Evolutionary conservation across 2,888 invertebrate species (phyloP), one percentile per base, ranked within the genome.

Genomic region (Coelogynopora nodosa): DNA sequence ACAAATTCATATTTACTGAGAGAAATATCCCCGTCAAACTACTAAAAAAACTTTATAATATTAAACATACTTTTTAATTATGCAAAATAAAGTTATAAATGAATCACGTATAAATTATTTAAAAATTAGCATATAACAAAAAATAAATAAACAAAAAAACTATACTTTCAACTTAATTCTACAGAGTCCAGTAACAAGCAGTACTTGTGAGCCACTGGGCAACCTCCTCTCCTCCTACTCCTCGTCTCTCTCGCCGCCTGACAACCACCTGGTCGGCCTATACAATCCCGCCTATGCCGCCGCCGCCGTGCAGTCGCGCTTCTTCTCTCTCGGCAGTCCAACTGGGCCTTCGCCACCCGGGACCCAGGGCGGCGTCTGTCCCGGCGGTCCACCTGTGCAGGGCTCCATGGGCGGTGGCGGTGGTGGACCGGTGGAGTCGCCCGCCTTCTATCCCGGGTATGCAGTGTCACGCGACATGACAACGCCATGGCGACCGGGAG

Each of bases 281-380:
- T 86, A 86, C 31, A 86, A 80, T 29, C 86, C 86, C n/a, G 82
- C 86, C 80, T 86, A 86, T 30, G 82, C 82, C 82, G 86, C 86
- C 30, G 86, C 86, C 10, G 86, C 86, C 0, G 86, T 82, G 0
- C 86, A 86, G 80, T 81, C 81, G 1, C 30, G 86, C 29, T 31
- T 82, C 31, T 82, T 82, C 31, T 82, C 82, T n/a, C 30, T 74
- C 2, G 23, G 74, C 74, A 13, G 10, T 23, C 74, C 74, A 2
- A 74, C 74, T 23, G 74, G 74, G 10, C 10, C 23, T 2, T 74
- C 74, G 2, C 74, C 74, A 23, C 74, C 74, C 23, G 49, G 80
- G 2, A n/a, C 10, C 80, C 2, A 5, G 2, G 80, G 80, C 28
- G 80, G 26, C 28, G 5, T 27, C n/a, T 5, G 2, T 2, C 30